phyloP scores from a whole-genome alignment of 2,113 vertebrate genomes.

The Panthera tigris region DNA sequence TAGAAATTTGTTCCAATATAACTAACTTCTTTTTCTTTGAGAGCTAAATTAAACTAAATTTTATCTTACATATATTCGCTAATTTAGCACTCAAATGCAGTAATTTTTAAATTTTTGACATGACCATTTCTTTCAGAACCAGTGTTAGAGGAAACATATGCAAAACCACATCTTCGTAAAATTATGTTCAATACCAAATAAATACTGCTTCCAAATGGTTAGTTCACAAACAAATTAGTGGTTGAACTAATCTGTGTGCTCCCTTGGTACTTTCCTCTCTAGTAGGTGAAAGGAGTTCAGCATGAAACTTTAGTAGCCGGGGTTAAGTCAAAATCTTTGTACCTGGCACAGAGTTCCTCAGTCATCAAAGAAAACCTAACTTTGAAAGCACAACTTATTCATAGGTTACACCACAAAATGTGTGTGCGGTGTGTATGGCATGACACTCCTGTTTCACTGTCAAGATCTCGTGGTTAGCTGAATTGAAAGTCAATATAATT shows the following conservation, averaged over 20 bases:
- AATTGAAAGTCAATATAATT: background rate
- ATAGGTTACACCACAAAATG: background rate
- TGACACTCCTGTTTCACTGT: background rate
- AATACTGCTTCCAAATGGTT: background rate
- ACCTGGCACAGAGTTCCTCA: background rate
- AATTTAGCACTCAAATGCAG: background rate
- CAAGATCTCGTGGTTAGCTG: background rate
- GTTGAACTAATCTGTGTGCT: background rate
- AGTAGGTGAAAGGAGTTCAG: background rate
- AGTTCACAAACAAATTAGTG: background rate
- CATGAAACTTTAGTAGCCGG: background rate
- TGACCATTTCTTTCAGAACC: background rate
- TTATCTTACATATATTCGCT: background rate
- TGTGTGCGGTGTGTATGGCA: background rate
- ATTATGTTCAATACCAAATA: background rate
- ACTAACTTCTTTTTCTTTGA: background rate
- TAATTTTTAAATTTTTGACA: background rate
- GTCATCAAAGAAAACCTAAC: background rate
- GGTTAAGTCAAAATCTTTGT: background rate
- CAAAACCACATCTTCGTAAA: background rate
- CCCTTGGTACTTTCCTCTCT: accelerated
- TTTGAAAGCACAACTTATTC: background rate
- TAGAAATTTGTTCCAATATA: background rate
- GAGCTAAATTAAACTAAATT: background rate
- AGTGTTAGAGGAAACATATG: background rate